These are phyloP conservation scores for Eulemur rubriventer DNA, from an alignment of 2,797 vertebrate genomes.

Conservation along the genomic window DNA sequence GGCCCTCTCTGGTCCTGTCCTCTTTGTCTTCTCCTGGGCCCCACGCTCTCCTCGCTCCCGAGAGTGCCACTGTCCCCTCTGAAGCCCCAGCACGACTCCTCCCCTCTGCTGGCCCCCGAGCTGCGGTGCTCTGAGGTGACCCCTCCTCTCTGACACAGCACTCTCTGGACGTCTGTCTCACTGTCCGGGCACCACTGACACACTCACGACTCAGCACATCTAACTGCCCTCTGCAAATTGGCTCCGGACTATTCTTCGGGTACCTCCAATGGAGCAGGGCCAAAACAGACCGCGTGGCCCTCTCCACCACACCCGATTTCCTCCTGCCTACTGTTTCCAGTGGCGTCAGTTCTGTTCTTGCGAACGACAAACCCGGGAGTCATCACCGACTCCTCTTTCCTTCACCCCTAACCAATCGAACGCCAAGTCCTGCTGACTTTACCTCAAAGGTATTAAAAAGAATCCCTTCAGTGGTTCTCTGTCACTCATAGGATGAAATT, in stretches of 20 bases:
- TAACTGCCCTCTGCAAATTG: no score
- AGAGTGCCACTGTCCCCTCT: not conserved
- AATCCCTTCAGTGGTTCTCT: not conserved
- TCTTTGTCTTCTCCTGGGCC: not conserved
- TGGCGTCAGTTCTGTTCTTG: not conserved
- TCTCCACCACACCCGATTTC: not conserved
- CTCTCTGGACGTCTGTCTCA: not conserved
- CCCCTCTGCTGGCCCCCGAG: not conserved
- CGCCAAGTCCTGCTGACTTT: not conserved
- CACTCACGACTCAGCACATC: accelerated
- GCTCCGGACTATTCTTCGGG: no score
- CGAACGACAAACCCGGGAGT: not conserved
- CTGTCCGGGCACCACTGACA: not conserved
- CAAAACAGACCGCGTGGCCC: accelerated
- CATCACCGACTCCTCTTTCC: not conserved
- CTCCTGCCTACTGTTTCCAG: not conserved
- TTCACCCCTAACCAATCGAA: not conserved
- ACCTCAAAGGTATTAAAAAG: not conserved
- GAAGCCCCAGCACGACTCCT: not conserved
- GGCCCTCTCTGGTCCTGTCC: not conserved
- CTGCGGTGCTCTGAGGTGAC: not conserved
- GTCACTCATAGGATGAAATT: not conserved
- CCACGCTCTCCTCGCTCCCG: not conserved
- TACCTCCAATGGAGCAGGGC: not conserved
- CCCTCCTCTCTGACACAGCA: accelerated